phyloP scores from a whole-genome alignment of 2,113 vertebrate genomes.

The Pterocles orientalis region DNA sequence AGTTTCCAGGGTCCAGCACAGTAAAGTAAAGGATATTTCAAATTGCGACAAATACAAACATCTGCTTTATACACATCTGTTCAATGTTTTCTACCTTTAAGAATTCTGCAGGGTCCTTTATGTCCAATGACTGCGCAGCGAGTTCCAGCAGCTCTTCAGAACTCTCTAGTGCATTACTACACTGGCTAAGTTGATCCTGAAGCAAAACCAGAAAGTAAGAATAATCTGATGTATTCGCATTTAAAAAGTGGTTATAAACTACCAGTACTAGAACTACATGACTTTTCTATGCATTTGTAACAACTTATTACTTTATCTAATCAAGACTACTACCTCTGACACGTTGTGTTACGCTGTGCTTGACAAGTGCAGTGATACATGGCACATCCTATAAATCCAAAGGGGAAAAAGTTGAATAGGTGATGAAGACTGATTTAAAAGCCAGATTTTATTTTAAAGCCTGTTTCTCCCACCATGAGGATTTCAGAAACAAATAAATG shows the following conservation, averaged over 20 bases:
- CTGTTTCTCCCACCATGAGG: neutral
- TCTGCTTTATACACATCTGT: neutral
- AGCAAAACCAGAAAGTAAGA: neutral
- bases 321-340: neutral
- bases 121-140: slow-evolving; percentile 82
- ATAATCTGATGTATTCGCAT: neutral
- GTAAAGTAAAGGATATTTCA: neutral
- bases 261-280: neutral
- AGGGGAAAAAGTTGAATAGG: neutral
- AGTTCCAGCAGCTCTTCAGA: slow-evolving; percentile 89
- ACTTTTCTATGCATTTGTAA: neutral
- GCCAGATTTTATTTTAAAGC: neutral
- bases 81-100: slow-evolving; percentile 78
- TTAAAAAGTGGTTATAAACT: neutral
- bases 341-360: neutral
- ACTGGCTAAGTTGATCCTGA: slow-evolving; percentile 86
- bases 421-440: neutral
- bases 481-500: neutral
- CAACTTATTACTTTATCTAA: neutral
- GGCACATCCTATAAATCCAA: neutral
- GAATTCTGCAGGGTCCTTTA: slow-evolving; percentile 85
- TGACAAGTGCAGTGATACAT: neutral
- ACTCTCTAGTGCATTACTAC: slow-evolving; percentile 83
- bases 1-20: neutral
- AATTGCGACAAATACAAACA: neutral